Percentiles rank a stretch among this genome's conserved stretches.
Conservation (phyloP, 2,113 vertebrate genomes). For the Chaetorhynchus papuensis region DNA sequence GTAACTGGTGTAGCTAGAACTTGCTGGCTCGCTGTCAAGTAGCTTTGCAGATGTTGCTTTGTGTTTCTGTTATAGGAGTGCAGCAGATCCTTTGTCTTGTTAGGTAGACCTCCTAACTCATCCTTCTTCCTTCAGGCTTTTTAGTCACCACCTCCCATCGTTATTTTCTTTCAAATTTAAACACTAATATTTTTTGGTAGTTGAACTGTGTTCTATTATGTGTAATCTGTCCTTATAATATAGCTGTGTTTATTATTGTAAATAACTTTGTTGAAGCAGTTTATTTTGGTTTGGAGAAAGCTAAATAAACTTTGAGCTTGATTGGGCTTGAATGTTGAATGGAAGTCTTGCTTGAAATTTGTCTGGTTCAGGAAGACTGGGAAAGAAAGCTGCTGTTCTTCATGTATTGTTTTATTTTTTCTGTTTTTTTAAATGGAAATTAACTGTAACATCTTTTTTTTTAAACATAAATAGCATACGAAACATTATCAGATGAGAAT, state of each 20-base stretch:
- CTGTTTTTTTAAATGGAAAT: not conserved
- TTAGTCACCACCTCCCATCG: not conserved
- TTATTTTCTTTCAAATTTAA: not conserved
- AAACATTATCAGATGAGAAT: conserved; percentile 89
- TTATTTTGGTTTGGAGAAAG: not conserved
- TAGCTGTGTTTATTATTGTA: not conserved
- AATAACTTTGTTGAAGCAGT: not conserved
- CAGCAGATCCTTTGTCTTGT: not conserved
- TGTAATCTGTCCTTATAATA: not conserved
- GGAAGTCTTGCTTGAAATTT: not conserved
- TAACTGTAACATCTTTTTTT: not conserved
- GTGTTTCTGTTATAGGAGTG: not conserved
- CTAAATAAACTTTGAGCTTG: not conserved
- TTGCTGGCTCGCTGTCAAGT: not conserved
- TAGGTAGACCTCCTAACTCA: not conserved
- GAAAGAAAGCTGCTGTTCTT: not conserved
- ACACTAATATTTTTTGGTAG: not conserved
- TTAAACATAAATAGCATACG: conserved; percentile 79
- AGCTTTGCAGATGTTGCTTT: not conserved
- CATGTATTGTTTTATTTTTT: not conserved
- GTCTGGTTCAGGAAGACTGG: not conserved
- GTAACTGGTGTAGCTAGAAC: not conserved
- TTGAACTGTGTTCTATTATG: not conserved
- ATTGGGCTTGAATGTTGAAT: not conserved
- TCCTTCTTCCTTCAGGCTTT: not conserved